Conservation (phyloP, 2,113 vertebrate species). For the Brienomyrus longianalis region DNA sequence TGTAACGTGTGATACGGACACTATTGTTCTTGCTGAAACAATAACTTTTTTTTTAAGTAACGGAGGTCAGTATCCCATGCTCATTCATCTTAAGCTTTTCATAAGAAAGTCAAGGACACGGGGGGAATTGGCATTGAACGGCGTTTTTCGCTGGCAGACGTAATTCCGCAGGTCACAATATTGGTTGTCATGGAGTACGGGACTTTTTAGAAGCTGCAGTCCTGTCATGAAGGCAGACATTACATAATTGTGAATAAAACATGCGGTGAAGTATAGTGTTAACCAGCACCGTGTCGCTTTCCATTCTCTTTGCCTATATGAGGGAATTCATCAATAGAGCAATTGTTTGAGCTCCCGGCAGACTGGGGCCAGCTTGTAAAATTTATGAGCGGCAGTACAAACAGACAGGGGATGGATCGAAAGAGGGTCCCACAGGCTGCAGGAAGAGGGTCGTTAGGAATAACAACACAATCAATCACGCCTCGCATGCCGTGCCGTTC, state of each 20-base stretch:
- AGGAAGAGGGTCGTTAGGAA: conserved; percentile 71
- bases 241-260: conserved; percentile 18
- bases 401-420: conserved; percentile 65
- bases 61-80: not conserved
- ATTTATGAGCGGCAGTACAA: conserved; percentile 65
- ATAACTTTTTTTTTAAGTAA: not conserved
- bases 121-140: not conserved
- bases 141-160: not conserved
- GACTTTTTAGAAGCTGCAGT: not conserved
- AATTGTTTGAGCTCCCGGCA: conserved; percentile 64
- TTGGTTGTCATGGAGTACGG: not conserved
- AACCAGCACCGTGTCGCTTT: not conserved
- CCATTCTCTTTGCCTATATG: conserved; percentile 37
- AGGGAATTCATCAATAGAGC: conserved; percentile 64
- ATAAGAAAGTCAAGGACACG: not conserved
- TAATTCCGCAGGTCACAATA: not conserved
- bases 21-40: not conserved
- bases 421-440: conserved; percentile 59
- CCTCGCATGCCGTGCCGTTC: conserved; percentile 47
- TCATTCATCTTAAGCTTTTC: not conserved
- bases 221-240: not conserved
- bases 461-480: conserved; percentile 74
- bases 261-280: not conserved
- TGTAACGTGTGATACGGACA: not conserved
- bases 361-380: conserved; percentile 51